Conservation (phyloP, 1,140 invertebrate species). For the Spodoptera litura region DNA sequence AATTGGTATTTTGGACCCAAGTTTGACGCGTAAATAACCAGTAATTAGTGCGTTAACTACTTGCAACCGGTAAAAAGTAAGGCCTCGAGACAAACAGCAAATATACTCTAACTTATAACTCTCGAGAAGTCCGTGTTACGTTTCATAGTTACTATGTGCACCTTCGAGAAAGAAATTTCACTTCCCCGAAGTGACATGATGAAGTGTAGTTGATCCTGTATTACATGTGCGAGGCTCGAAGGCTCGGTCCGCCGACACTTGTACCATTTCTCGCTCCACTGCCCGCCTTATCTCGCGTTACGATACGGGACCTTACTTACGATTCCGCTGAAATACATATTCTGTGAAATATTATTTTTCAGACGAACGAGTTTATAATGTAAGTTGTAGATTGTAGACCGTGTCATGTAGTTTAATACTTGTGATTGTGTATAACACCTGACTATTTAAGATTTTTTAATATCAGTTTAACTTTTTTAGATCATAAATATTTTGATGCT, state of each 20-base stretch:
- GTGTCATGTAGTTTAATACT: not conserved
- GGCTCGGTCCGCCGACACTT: constrained; percentile 58
- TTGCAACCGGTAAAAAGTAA: too few relatives aligned
- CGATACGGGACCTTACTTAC: constrained; percentile 36
- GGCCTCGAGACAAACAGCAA: too few relatives aligned
- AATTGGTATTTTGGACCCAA: too few relatives aligned
- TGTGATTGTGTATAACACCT: not conserved
- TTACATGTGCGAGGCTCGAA: constrained; percentile 16
- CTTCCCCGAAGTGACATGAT: not conserved
- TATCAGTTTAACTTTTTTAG: too few relatives aligned
- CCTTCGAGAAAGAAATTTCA: constrained; percentile 18
- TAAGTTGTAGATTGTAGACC: constrained; percentile 1
- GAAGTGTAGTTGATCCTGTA: constrained; percentile 17
- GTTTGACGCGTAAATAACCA: too few relatives aligned
- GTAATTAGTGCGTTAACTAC: too few relatives aligned
- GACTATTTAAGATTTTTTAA: too few relatives aligned
- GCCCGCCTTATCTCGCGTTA: constrained; percentile 52
- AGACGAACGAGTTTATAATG: constrained; percentile 24
- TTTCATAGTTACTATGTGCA: too few relatives aligned
- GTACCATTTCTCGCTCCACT: constrained; percentile 74
- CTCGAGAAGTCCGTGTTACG: too few relatives aligned
- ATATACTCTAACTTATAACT: too few relatives aligned
- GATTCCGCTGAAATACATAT: constrained; percentile 50
- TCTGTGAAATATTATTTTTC: constrained; percentile 40
- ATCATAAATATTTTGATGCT: too few relatives aligned